Conservation (phyloP, 2,888 invertebrate species). For the Clitarchus hookeri region DNA sequence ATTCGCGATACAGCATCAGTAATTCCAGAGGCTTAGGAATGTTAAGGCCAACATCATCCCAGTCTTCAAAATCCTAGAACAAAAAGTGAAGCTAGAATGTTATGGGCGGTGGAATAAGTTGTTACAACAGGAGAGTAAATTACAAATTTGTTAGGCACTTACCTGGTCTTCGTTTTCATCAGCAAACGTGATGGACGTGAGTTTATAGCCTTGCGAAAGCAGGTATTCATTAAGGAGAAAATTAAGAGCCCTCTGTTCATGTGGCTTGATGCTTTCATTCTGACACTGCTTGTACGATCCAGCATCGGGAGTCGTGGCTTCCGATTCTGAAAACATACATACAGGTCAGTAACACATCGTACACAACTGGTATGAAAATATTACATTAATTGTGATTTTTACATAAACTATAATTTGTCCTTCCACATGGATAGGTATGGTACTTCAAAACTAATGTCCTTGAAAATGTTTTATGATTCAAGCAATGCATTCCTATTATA, state of each 20-base stretch:
- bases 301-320: conserved; percentile 58
- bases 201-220: conserved; percentile 75
- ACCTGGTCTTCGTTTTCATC: conserved; percentile 91
- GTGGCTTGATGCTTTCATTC: conserved; percentile 69
- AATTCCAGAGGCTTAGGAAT: conserved; percentile 79
- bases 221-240: conserved; percentile 87
- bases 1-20: conserved; percentile 68
- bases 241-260: conserved; percentile 82
- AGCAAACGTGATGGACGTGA: conserved; percentile 87
- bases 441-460: too few relatives aligned
- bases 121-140: background rate
- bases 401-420: too few relatives aligned
- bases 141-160: conserved; percentile 21
- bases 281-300: conserved; percentile 52
- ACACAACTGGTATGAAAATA: too few relatives aligned
- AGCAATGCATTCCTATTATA: too few relatives aligned
- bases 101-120: background rate
- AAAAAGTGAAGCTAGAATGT: background rate
- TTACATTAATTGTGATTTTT: too few relatives aligned
- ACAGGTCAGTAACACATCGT: too few relatives aligned
- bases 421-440: too few relatives aligned
- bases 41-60: conserved; percentile 90
- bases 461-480: too few relatives aligned
- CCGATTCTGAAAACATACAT: conserved; percentile 55
- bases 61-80: conserved; percentile 82